Base-by-base conservation (phyloP, 2,797 vertebrate genomes). In the Oryzias dopingdopingensis region DNA sequence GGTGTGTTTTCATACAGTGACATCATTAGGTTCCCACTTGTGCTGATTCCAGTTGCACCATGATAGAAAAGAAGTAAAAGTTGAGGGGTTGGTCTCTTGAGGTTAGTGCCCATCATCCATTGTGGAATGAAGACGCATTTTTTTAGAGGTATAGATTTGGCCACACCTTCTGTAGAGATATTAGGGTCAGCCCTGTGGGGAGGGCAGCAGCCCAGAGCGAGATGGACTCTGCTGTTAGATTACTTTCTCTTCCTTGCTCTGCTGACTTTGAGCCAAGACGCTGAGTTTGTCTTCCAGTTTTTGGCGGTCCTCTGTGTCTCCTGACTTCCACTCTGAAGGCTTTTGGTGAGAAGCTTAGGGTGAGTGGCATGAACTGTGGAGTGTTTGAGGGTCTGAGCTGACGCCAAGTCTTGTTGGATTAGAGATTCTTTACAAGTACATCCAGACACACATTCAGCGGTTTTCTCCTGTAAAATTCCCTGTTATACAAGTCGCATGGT, bases 61-160 rank as follows among this genome's bases (percentile, higher is more conserved):
- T 6, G 46, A 23, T 15, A 15, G 16, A 1, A 56, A 53, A 56
- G 16, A 0, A 18, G 4, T 23, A 24, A 69, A 18, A 57, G 50
- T 26, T 26, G 24, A 62, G 58, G 47, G 43, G 55, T 59, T 45
- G 63, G 41, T 24, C 52, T 5, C 10, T 6, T 43, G 49, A 37
- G 45, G 18, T 52, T 59, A 55, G 68, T 59, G 54, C 53, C 54
- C 69, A 57, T 70, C 42, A 68, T 64, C 60, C 47, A 5, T 47
- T 64, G 52, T 42, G 52, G 57, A 4, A 59, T 66, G 53, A 52
- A 70, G 67, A 74, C 44, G 49, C 57, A 49, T 81, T 63, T 77
- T 72, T 83, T 5, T 18, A 18, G 79, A 66, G 73, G 66, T 86
- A 88, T 89, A 79, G 86, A 88, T 86, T 85, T 62, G 67, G 68